These are phyloP conservation scores for Cheilosia vernalis DNA, from an alignment of 2,888 invertebrate genomes.

Conservation along the genomic window DNA sequence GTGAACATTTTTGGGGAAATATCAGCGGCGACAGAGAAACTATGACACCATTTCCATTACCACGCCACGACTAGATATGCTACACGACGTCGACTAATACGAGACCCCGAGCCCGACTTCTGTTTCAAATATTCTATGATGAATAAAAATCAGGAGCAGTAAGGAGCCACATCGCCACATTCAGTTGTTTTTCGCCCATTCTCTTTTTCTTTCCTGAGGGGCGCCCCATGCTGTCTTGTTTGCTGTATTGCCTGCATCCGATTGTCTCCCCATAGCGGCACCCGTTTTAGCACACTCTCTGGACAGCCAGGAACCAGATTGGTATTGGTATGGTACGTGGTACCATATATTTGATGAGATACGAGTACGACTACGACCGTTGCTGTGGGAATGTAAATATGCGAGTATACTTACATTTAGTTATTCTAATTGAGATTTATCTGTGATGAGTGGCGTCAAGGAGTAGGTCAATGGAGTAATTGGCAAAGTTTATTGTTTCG, in stretches of 20 bases:
- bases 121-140: conserved; percentile 73
- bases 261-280: conserved; percentile 73
- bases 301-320: conserved; percentile 72
- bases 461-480: conserved; percentile 68
- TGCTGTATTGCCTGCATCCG: conserved; percentile 66
- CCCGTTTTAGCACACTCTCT: conserved; percentile 61
- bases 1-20: conserved; percentile 64
- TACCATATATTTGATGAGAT: conserved; percentile 63
- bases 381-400: conserved; percentile 60
- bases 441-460: conserved; percentile 71
- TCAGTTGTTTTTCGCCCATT: conserved; percentile 52
- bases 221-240: conserved; percentile 48
- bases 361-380: conserved; percentile 14
- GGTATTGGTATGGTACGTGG: no score
- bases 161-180: conserved; percentile 71
- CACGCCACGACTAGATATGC: conserved; percentile 27
- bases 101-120: conserved; percentile 58
- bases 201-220: conserved; percentile 6
- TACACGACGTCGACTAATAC: conserved; percentile 39
- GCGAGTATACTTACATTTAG: conserved; percentile 57
- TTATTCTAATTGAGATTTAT: conserved; percentile 73
- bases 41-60: conserved; percentile 74
- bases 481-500: conserved; percentile 37
- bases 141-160: conserved; percentile 73
- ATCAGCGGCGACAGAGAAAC: conserved; percentile 71